Evolutionary conservation across 2,113 vertebrate genomes (phyloP), one percentile per base, ranked within the genome.

Genomic region (Nothobranchius kuhntae): DNA sequence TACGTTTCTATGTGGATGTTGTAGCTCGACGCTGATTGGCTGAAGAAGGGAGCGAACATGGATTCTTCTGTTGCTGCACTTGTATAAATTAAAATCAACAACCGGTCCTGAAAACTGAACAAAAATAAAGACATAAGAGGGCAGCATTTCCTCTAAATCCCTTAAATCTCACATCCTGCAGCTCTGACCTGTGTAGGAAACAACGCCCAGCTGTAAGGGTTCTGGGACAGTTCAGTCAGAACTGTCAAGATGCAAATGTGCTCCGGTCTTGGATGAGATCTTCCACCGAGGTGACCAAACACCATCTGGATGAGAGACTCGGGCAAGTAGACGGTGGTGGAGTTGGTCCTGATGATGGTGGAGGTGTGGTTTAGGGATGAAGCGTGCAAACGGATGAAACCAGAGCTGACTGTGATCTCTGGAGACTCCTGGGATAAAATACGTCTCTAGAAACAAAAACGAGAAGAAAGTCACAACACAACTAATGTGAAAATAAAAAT

Each of bases 21-120:
- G 68, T 36, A 94, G 90, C 67, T 92, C 82, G 2, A 91, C 54
- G 0, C 52, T 83, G 35, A 95, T 40, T 1, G 94, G 93, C 13
- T 71, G 75, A 56, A 58, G 12, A 3, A 95, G 80, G n/a, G 69
- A 71, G 9, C 13, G 75, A 54, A 88, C 56, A 7, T 51, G 80
- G 57, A 95, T 82, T 65, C 89, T 92, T 53, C 82, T 91, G 86
- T 6, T 87, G 70, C 72, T 83, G 88, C 94, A 95, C 83, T 74
- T 74, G 70, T 90, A 92, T 30, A 95, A 71, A 54, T 64, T 83
- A 50, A 95, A 64, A n/a, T 86, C 80, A 57, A 89, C 86, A 15
- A 94, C 77, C 0, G 81, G 76, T 13, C 78, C 76, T 9, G 61
- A 84, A 4, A 88, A 21, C 95, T 96, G 61, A 15, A 86, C 77